Base-by-base conservation (phyloP, 1,140 invertebrate genomes). In the Drosophila pseudoobscura region DNA sequence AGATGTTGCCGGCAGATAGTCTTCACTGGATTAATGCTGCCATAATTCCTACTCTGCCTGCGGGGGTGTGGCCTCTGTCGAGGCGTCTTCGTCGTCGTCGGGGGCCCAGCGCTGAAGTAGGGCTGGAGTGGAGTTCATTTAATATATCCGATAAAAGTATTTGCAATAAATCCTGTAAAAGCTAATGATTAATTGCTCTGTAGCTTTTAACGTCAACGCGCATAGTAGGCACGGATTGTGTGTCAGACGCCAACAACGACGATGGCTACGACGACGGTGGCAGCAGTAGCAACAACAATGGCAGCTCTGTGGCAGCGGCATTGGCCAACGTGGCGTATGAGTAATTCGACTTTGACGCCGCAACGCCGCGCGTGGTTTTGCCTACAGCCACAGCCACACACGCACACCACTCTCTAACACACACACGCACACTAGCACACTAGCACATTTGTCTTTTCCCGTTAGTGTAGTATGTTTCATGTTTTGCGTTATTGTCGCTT, bases 61-160 rank as follows among this genome's bases (percentile, higher is more conserved):
- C 47, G 43, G 51, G 22, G 46, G 75, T 53, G 80, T 54, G 54
- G 74, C 59, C 46, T 45, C 47, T 41, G 31, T 55, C 17, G 51
- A 52, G 43, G 50, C 46, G 22, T 59, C 47, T 7, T 29, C 7
- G 29, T 7, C 7, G 29, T 7, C 7, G 29, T 3, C 7, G 7
- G 7, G 6, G 29, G 29, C 29, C 29, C 29, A 8, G 7, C 8
- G 31, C 31, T 11, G 9, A 35, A 35, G 31, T 35, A 11, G 31
- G 31, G 11, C 31, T 69, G 39, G 58, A 53, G 58, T 84, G 80
- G 80, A 84, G 83, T 87, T 88, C 83, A 88, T 88, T 88, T 88
- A 89, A 88, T 88, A 88, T 88, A 88, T 88, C 84, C 84, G 83
- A 88, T 88, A 89, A 88, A 88, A 88, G 84, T 88, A 88, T 88